These are phyloP conservation scores for Perodicticus potto DNA, from an alignment of 2,797 vertebrate species.

Conservation along the genomic window DNA sequence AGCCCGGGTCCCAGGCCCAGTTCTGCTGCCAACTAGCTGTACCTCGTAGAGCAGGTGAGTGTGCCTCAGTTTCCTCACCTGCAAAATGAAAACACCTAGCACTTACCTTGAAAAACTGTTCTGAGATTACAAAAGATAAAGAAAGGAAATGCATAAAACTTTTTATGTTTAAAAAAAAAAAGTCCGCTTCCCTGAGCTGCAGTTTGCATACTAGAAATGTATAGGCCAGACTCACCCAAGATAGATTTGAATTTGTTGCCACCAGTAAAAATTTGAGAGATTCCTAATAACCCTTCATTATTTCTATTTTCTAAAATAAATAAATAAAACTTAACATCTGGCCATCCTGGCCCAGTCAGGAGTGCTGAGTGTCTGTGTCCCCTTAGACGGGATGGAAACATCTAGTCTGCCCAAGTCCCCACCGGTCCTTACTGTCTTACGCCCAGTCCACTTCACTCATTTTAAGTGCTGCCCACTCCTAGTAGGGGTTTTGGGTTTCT, in stretches of 20 bases:
- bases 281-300: slow-evolving; percentile 5
- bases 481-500: background rate
- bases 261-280: background rate
- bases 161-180: background rate
- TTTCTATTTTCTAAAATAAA: slow-evolving; percentile 1
- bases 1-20: background rate
- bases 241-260: background rate
- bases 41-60: too few species aligned
- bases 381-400: background rate
- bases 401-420: background rate
- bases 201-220: background rate
- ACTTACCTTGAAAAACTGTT: background rate
- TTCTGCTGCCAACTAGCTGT: background rate
- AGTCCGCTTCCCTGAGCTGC: background rate
- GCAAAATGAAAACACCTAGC: accelerated
- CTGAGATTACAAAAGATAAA: background rate
- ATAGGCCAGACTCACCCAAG: background rate
- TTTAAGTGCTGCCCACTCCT: background rate
- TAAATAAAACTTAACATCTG: background rate
- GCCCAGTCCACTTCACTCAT: accelerated
- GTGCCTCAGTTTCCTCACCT: accelerated
- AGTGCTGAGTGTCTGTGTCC: accelerated
- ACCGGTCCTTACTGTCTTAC: background rate
- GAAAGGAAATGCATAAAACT: background rate
- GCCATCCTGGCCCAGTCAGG: background rate